Conservation (phyloP, 2,888 invertebrate species). For the Drosophila yooni region DNA sequence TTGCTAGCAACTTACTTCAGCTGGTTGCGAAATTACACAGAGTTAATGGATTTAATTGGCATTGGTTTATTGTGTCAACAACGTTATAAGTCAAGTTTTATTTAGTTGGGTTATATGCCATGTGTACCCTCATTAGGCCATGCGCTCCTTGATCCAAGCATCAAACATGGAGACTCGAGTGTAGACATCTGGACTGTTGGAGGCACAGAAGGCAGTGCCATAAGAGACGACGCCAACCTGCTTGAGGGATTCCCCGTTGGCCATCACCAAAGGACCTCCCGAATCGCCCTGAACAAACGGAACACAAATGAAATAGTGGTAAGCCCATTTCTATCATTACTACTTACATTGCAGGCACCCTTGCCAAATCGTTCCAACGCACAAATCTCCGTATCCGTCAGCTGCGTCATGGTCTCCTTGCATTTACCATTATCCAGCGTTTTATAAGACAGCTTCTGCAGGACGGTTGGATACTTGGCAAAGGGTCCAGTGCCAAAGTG, state of each 20-base stretch:
- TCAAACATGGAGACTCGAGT: constrained; percentile 84
- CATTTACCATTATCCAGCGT: constrained; percentile 82
- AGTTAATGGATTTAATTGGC: background rate
- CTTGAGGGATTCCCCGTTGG: constrained; percentile 70
- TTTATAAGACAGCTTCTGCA: constrained; percentile 80
- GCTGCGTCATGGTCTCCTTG: constrained; percentile 73
- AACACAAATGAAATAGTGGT: background rate
- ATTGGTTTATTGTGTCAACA: background rate
- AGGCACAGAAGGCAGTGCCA: constrained; percentile 83
- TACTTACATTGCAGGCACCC: constrained; percentile 84
- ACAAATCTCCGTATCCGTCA: constrained; percentile 84
- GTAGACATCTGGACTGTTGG: constrained; percentile 83
- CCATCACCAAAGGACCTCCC: constrained; percentile 84
- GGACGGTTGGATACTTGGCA: constrained; percentile 78
- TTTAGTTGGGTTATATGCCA: too few relatives aligned
- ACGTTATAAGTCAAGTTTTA: too few relatives aligned
- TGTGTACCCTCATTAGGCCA: constrained; percentile 44
- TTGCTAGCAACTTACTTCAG: background rate
- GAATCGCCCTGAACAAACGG: constrained; percentile 82
- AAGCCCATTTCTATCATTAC: too few relatives aligned
- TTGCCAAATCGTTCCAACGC: constrained; percentile 82
- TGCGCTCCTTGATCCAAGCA: constrained; percentile 81
- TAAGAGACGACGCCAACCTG: constrained; percentile 85
- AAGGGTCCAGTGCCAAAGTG: constrained; percentile 82
- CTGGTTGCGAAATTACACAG: constrained; percentile 7